Percentiles rank a stretch among this genome's conserved stretches.
Conservation (phyloP, 2,888 invertebrate genomes). For the Synergus japonicus region DNA sequence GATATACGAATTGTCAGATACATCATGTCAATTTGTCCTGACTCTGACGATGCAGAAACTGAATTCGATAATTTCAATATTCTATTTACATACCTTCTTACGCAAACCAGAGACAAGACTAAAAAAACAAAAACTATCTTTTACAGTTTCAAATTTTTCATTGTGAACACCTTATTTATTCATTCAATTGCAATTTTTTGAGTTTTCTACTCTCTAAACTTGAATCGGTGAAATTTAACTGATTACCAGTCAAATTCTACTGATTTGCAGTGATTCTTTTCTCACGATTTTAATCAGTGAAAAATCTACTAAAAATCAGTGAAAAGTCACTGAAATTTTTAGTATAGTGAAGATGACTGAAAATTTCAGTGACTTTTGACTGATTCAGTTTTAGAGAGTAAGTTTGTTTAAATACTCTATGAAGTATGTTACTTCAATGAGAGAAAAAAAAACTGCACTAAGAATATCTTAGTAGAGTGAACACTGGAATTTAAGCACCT, state of each 20-base stretch:
- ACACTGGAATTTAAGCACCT: not conserved
- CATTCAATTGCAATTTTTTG: too few species aligned
- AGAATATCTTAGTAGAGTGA: not conserved
- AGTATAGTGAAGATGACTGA: too few species aligned
- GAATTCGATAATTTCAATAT: not conserved
- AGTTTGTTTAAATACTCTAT: not conserved
- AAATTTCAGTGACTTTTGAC: too few species aligned
- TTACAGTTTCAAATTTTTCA: not conserved
- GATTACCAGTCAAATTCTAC: too few species aligned
- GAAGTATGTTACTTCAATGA: not conserved
- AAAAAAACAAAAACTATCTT: not conserved
- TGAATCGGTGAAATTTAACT: too few species aligned
- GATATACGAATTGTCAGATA: slow-evolving; percentile 10
- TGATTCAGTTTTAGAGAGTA: too few species aligned
- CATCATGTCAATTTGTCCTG: slow-evolving; percentile 14
- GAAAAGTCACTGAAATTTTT: too few species aligned
- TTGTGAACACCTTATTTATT: too few species aligned
- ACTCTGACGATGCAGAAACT: slow-evolving; percentile 3
- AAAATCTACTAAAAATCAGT: too few species aligned
- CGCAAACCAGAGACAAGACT: not conserved
- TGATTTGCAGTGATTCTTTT: too few species aligned
- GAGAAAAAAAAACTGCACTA: not conserved
- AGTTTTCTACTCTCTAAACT: too few species aligned
- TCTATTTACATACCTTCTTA: not conserved
- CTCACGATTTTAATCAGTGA: too few species aligned